Evolutionary conservation across 2,888 invertebrate species (phyloP), one percentile per base, ranked within the genome.

Genomic region (Metalampra italica): DNA sequence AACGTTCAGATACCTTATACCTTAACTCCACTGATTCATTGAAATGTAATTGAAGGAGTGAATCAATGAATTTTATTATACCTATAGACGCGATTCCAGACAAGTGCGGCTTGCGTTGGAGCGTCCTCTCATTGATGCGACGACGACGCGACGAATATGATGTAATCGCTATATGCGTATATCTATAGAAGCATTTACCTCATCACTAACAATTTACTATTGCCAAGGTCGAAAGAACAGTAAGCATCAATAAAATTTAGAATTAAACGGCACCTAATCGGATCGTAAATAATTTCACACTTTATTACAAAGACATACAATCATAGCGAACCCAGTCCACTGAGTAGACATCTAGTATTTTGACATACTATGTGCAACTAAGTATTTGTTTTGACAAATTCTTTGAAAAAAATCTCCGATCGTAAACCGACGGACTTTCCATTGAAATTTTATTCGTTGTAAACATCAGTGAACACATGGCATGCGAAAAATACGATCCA

Each of bases 381-480:
- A n/a, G 29, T 29, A 5, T 22, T 42, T 46, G 40, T 50, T 43
- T 43, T 14, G 14, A 22, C 38, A 49, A 32, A 52, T 49, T n/a
- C n/a, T 29, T 29, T 13, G 45, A 7, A 7, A 37, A 12, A 53
- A 54, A 55, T 46, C 13, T 47, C 61, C 52, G 49, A 60, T 57
- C 50, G 60, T 64, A 54, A 62, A 57, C 49, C 29, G 46, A 48
- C 50, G 50, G 47, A 54, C 52, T 60, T 51, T 52, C 56, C 52
- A 52, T 46, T 48, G 51, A 62, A 72, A 64, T 59, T 53, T 56
- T 60, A 56, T 62, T 60, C 57, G 50, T 65, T 64, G 72, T 81
- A 85, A 84, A 84, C 82, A 81, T 72, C 66, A 60, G 68, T 39
- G 45, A 59, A 50, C 59, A 55, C 54, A 52, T 30, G 56, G 56